Evolutionary conservation across 2,888 invertebrate genomes (phyloP), one percentile per base, ranked within the genome.

Genomic region (Amaurobius ferox): DNA sequence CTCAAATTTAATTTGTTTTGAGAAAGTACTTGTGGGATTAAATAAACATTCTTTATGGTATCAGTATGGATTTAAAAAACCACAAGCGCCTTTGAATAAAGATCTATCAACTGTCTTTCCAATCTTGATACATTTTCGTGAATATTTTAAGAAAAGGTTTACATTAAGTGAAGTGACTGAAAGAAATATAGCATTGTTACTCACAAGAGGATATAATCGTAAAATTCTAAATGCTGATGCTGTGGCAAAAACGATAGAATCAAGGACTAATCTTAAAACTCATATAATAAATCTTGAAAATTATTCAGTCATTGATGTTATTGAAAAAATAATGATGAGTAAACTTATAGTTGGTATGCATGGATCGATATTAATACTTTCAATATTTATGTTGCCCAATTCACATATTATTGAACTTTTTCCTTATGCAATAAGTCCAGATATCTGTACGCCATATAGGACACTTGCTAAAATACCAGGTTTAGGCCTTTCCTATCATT

Each of bases 1-100:
- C n/a, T 76, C 39, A 23, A 76, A 76, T 30, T 83, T 85, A 55
- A 86, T 90, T 40, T 93, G 93, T 88, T 92, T 93, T 89, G 76
- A 89, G 40, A 90, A 91, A 77, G 89, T 90, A 1, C 88, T 89
- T 79, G 89, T 91, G 7, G 93, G 93, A n/a, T 80, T 93, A 11
- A 89, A 90, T 13, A 90, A 90, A 83, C 86, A 89, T 29, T 92
- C 91, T 26, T 88, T 90, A 1, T 93, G 92, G 92, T 93, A 92
- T 89, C 91, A 93, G 68, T 93, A 93, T 90, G 93, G 93, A 1
- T 93, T 92, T 89, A 89, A 88, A 30, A 83, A 89, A 71, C 91
- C 91, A 0, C 93, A 93, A 88, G 91, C 92, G 29, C 91, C 92
- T 1, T 32, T 91, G 40, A 77, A 85, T 28, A 89, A 86, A 66